Evolutionary conservation across 2,797 vertebrate species (phyloP).

Genomic region (Coendou prehensilis): DNA sequence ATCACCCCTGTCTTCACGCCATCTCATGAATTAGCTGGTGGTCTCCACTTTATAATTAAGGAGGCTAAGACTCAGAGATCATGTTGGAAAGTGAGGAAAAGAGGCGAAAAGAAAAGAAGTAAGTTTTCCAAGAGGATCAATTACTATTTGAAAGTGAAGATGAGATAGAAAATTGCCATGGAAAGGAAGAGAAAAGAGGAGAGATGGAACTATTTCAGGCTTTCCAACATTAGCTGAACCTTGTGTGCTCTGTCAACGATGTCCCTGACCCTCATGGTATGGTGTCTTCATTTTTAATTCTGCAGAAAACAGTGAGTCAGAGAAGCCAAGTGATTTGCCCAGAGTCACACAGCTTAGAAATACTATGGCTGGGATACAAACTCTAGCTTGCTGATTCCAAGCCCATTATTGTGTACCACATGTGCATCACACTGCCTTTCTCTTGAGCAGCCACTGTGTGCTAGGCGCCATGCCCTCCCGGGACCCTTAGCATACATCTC

Average conservation of each 20-base stretch:
- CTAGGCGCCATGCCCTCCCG: background rate
- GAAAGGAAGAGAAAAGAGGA: background rate
- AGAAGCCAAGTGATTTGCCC: background rate
- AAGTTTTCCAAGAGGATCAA: background rate
- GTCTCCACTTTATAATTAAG: background rate
- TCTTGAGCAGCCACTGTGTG: background rate
- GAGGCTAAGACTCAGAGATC: background rate
- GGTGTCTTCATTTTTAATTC: background rate
- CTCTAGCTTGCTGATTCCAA: background rate
- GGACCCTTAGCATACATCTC: no score
- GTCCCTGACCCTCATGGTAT: background rate
- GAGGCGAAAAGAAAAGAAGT: background rate
- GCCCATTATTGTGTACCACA: background rate
- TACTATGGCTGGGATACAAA: background rate
- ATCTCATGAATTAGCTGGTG: background rate
- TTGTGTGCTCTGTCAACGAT: background rate
- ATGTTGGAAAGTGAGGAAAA: background rate
- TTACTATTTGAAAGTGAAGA: conserved; percentile 26
- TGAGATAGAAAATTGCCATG: background rate
- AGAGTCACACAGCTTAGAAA: background rate
- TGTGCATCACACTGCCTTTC: background rate
- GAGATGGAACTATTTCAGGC: background rate
- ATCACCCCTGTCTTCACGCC: background rate
- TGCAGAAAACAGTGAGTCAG: background rate
- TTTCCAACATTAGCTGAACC: background rate